Base-by-base conservation (phyloP, 2,797 vertebrate genomes). In the Spizella passerina region DNA sequence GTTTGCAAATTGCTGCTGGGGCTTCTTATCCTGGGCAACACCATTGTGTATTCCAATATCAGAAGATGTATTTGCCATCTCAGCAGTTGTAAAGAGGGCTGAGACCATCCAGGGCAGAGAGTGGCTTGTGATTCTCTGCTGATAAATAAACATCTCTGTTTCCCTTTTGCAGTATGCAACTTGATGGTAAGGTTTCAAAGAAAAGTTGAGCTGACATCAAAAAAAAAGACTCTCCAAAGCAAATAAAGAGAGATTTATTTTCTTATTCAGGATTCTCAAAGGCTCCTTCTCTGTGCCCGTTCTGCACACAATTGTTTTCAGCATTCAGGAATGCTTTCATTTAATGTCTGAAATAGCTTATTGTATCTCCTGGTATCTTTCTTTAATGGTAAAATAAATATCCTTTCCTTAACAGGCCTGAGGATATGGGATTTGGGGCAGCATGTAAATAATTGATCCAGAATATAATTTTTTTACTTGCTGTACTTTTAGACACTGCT, bases 171-270 rank as follows among this genome's bases (percentile, higher is more conserved):
- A 15, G 49, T 75, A 32, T 38, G 57, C 65, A 69, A 61, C 36
- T 87, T 56, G 39, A 92, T 83, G 63, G 72, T 78, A 75, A 92
- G 22, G n/a, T 96, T 95, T 96, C 92, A 95, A 96, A 97, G 86
- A 92, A 83, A 87, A 66, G 23, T 92, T 92, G 88, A 81, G 24
- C 82, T 94, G 76, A 81, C 92, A 96, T 96, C 22, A 95, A 94
- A 94, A 94, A 94, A 82, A 82, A 63, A 30, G 50, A 15, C 30
- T 71, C 29, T 95, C 83, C 57, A 95, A 93, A 55, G 69, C 65
- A 96, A 96, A 96, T 96, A 97, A 89, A 85, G 29, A 47, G 53
- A 78, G 69, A 96, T 96, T 97, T 97, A 96, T 97, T 96, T 96
- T 96, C 75, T 85, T 93, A 94, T 89, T 93, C 65, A 79, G 46